Evolutionary conservation across 2,113 vertebrate species (phyloP).

Genomic region (Odobenus rosmarus): DNA sequence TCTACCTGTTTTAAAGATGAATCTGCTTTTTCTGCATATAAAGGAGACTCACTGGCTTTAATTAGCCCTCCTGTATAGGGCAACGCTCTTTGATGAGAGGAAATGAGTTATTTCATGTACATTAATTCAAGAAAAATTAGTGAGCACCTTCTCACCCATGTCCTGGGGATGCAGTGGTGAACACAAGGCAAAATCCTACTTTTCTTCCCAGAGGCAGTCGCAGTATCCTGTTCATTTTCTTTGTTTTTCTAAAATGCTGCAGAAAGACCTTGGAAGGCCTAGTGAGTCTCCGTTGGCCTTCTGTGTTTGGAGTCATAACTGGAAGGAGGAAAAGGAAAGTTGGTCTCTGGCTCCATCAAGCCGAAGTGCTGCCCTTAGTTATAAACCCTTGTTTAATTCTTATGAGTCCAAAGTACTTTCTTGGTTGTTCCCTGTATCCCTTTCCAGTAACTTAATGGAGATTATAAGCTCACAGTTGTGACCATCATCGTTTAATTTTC

Average conservation of each 20-base stretch:
- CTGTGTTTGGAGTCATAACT: background rate
- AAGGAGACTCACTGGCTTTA: conserved; percentile 20
- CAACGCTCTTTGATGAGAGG: background rate
- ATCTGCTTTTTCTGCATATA: conserved; percentile 42
- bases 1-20: background rate
- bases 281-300: background rate
- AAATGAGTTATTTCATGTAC: conserved; percentile 48
- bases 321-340: background rate
- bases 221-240: background rate
- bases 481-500: background rate
- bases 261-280: background rate
- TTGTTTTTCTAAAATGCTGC: background rate
- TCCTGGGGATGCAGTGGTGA: background rate
- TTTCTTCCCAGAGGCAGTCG: background rate
- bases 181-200: background rate
- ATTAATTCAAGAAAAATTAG: conserved; percentile 50
- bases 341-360: background rate
- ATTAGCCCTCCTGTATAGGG: background rate
- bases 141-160: background rate
- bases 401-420: background rate
- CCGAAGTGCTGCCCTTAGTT: conserved; percentile 8
- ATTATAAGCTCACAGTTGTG: background rate
- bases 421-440: background rate
- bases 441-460: background rate
- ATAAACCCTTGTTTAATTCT: background rate